Evolutionary conservation across 2,797 vertebrate genomes (phyloP).

Genomic region (Pygocentrus nattereri): DNA sequence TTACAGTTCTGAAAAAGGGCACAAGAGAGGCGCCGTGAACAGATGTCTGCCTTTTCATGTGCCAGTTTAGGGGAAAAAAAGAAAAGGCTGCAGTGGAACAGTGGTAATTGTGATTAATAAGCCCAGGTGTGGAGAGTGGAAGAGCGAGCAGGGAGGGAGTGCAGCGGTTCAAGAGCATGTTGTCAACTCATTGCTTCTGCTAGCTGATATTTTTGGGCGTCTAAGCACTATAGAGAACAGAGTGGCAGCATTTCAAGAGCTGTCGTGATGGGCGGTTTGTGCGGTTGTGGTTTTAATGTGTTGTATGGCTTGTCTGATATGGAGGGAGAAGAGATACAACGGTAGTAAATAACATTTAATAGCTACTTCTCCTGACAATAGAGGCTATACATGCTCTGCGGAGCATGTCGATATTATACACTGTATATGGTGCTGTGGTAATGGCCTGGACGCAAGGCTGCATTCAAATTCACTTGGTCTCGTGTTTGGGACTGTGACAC

Average conservation of each 20-base stretch:
- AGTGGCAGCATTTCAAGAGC: conserved; percentile 48
- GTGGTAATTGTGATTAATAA: conserved; percentile 56
- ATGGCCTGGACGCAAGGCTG: not conserved
- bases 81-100: conserved; percentile 27
- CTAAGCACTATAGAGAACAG: conserved; percentile 41
- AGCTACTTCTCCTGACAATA: not conserved
- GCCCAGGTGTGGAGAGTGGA: conserved; percentile 39
- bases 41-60: conserved; percentile 61
- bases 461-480: not conserved
- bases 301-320: conserved; percentile 21
- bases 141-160: conserved; percentile 16
- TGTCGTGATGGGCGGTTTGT: conserved; percentile 28
- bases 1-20: conserved; percentile 54
- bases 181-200: conserved; percentile 49
- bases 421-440: not conserved
- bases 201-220: conserved; percentile 55
- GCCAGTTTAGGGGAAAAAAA: conserved; percentile 24
- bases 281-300: conserved; percentile 35
- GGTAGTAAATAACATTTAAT: conserved; percentile 27
- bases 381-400: not conserved
- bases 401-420: not conserved
- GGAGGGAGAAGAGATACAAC: conserved; percentile 1
- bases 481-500: not conserved
- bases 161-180: conserved; percentile 24
- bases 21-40: conserved; percentile 49